These are phyloP conservation scores for Sebastes minor DNA, from an alignment of 2,797 vertebrate species.

Conservation along the genomic window DNA sequence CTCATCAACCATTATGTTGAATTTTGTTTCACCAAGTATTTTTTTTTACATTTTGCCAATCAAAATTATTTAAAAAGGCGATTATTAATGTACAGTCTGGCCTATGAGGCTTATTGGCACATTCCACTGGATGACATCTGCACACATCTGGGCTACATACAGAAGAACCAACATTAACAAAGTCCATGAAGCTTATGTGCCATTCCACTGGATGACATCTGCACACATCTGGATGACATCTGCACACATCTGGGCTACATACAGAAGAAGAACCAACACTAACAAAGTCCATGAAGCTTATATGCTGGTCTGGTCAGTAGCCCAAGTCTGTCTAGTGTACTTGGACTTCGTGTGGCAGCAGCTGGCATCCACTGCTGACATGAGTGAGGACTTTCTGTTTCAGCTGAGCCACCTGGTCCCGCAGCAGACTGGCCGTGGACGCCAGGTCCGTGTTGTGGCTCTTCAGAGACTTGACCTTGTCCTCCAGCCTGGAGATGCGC, in stretches of 20 bases:
- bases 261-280: slow-evolving; percentile 41
- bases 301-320: slow-evolving; percentile 61
- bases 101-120: slow-evolving; percentile 14
- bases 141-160: slow-evolving; percentile 29
- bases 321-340: slow-evolving; percentile 81
- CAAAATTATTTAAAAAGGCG: neutral
- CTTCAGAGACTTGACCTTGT: slow-evolving; percentile 94
- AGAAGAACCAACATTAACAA: slow-evolving; percentile 31
- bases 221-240: too few species aligned
- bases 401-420: slow-evolving; percentile 95
- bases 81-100: slow-evolving; percentile 12
- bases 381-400: slow-evolving; percentile 97
- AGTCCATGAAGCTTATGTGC: slow-evolving; percentile 10
- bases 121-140: neutral
- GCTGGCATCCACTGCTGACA: slow-evolving; percentile 95
- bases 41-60: neutral
- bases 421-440: slow-evolving; percentile 90
- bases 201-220: neutral
- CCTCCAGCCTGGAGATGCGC: slow-evolving; percentile 94
- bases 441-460: slow-evolving; percentile 94
- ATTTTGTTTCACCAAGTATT: neutral
- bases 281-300: slow-evolving; percentile 52
- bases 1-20: neutral
- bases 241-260: slow-evolving; percentile 34
- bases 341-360: slow-evolving; percentile 92